These are phyloP conservation scores for Pyrrhosoma nymphula DNA, from an alignment of 2,888 invertebrate genomes.

Conservation along the genomic window DNA sequence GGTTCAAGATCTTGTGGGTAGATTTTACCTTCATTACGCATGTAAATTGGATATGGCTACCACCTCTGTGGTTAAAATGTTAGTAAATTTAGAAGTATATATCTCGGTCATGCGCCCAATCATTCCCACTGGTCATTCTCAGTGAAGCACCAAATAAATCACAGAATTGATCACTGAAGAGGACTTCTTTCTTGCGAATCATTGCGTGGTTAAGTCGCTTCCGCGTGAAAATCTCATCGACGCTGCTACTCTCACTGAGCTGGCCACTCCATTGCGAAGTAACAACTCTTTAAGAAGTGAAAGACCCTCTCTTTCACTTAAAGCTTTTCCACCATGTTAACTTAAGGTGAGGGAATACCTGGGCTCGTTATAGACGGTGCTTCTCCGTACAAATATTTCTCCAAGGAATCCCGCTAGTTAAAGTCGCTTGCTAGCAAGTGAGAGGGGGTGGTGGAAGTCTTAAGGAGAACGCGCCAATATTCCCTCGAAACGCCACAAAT, in stretches of 20 bases:
- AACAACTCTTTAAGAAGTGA: neutral
- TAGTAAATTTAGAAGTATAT: too few species aligned
- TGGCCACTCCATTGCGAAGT: neutral
- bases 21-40: too few species aligned
- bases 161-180: neutral
- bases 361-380: neutral
- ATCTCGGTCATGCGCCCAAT: neutral
- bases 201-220: too few species aligned
- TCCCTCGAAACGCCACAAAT: constrained; percentile 1
- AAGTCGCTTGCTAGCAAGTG: neutral
- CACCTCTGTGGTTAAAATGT: too few species aligned
- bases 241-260: neutral
- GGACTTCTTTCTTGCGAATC: too few species aligned
- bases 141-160: neutral
- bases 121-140: neutral
- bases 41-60: too few species aligned
- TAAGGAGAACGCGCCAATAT: neutral
- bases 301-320: neutral
- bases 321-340: neutral
- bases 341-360: neutral
- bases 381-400: neutral
- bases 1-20: too few species aligned
- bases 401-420: neutral
- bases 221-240: neutral
- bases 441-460: neutral